Evolutionary conservation across 1,140 invertebrate genomes (phyloP), one percentile per base, ranked within the genome.

Genomic region (Physella acuta): DNA sequence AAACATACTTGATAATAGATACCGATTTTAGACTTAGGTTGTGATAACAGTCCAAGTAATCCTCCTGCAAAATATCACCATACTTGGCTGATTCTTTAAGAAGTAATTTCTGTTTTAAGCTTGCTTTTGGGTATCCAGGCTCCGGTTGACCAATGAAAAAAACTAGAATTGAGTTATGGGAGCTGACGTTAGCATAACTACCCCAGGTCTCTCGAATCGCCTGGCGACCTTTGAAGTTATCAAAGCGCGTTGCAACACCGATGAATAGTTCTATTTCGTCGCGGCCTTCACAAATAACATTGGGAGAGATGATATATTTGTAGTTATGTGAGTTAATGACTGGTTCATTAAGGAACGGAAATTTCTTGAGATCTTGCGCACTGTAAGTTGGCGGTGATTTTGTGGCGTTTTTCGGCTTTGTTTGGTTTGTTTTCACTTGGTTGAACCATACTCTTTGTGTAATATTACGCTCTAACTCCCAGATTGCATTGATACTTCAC

Each of bases 11-110:
- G 20, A 94, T 87, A 3, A 89, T 89, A 89, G 92, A 91, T 1
- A 92, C 89, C 82, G 93, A 92, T 83, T 95, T 95, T 74, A 93
- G 92, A 2, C 92, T 93, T 82, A 95, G 88, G 84, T 94, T 95
- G 71, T 89, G 87, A 79, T 94, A 94, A 33, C 87, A 87, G 85
- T 94, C 93, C 17, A 87, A 70, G 82, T 94, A 94, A 73, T 88
- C 89, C 24, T 91, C 92, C 85, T 93, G 91, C 33, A 94, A 87
- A 66, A 94, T 87, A 79, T 95, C 93, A 17, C 86, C 82, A 75
- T 90, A 87, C 0, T 72, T 73, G 0, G 74, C 74, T 76, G 88
- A 88, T 82, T 95, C 93, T 28, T 31, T 55, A 14, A 28, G 16
- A 11, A 74, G 34, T 37, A 36, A 34, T 11, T 44, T 8, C 39